Evolutionary conservation across 2,888 invertebrate genomes (phyloP), one percentile per base, ranked within the genome.

Genomic region (Melangyna quadrimaculata): DNA sequence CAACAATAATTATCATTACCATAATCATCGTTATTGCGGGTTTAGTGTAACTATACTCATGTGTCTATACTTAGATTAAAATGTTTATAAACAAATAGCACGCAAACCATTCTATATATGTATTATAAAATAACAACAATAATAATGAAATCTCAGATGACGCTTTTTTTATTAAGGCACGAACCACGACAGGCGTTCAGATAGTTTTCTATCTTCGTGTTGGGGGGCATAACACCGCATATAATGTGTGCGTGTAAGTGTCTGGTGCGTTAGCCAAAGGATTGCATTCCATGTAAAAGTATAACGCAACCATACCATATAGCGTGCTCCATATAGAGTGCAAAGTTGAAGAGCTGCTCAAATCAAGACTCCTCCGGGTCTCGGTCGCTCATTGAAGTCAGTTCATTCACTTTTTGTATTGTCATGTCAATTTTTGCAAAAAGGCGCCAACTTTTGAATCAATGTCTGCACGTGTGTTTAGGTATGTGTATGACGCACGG

Each of bases 21-120:
- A 61, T 73, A 29, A 27, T 61, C 53, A 35, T 19, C n/a, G 12
- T 19, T 10, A 37, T 61, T 14, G 59, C 22, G 71, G 53, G 59
- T 61, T 63, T 57, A 74, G 75, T 59, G 59, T 55, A 55, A 10
- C 0, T 51, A 51, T 74, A 79, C 71, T 79, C 83, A 84, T 84
- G 83, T 79, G 75, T 80, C 84, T 80, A 77, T 86, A 80, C 72
- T 65, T 80, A 48, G 80, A 80, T 84, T 88, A 87, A 88, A 89
- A 88, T 89, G 89, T 89, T 90, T 90, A 90, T 90, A 90, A 90
- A 90, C 90, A 90, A 90, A 90, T 90, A 88, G 88, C 90, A 90
- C 90, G 90, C 90, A 90, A 90, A 89, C 87, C 87, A 80, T 82
- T 69, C 2, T n/a, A 43, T 5, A 17, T n/a, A n/a, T 14, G 12